These are phyloP conservation scores for Monochamus saltuarius DNA, from an alignment of 1,140 invertebrate species.

Conservation along the genomic window DNA sequence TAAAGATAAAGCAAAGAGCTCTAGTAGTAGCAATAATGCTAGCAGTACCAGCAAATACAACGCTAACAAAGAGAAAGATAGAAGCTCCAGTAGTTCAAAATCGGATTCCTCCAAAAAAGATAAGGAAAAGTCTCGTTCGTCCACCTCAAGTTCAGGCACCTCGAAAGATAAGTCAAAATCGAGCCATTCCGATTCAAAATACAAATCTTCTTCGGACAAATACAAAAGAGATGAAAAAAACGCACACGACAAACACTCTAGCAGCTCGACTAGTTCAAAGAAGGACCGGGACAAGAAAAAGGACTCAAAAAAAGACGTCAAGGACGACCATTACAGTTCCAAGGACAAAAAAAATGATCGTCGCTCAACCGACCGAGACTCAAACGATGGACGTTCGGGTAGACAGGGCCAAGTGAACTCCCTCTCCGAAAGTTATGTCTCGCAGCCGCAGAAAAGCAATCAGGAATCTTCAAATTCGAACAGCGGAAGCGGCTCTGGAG, in stretches of 20 bases:
- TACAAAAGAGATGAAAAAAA: slow-evolving; percentile 24
- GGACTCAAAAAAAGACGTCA: slow-evolving; percentile 52
- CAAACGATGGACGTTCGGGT: slow-evolving; percentile 55
- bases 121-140: slow-evolving; percentile 35
- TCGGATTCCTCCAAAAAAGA: slow-evolving; percentile 41
- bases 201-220: slow-evolving; percentile 26
- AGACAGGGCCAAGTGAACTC: slow-evolving; percentile 28
- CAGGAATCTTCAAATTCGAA: slow-evolving; percentile 31
- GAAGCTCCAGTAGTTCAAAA: slow-evolving; percentile 32
- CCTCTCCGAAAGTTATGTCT: slow-evolving; percentile 26
- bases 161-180: slow-evolving; percentile 34
- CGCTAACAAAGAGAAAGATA: not conserved
- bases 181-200: slow-evolving; percentile 27
- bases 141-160: slow-evolving; percentile 21
- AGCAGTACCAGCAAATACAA: slow-evolving; percentile 17
- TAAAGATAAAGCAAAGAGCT: slow-evolving; percentile 34
- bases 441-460: slow-evolving; percentile 22
- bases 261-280: slow-evolving; percentile 21
- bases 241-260: slow-evolving; percentile 11
- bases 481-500: slow-evolving; percentile 4
- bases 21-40: slow-evolving; percentile 46
- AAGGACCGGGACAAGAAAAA: slow-evolving; percentile 46
- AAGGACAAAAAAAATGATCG: slow-evolving; percentile 55
- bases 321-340: slow-evolving; percentile 60
- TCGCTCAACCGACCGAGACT: slow-evolving; percentile 60